Percentiles rank a stretch among this genome's conserved stretches.
Conservation (phyloP, 2,113 vertebrate species). For the Alectura lathami region DNA sequence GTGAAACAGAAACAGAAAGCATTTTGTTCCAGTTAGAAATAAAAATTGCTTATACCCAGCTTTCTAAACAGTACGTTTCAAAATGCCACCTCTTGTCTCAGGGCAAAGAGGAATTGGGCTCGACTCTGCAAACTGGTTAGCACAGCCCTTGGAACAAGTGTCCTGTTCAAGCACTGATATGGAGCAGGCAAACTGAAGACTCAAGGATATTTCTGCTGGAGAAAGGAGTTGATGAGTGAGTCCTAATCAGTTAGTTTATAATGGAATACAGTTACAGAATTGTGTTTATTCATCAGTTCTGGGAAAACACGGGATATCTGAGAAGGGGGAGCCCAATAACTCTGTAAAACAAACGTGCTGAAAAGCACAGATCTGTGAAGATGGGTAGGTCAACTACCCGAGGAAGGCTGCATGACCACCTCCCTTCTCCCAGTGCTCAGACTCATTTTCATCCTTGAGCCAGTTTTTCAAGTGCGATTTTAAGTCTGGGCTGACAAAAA, state of each 20-base stretch:
- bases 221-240: neutral
- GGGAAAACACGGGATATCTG: neutral
- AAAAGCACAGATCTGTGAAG: neutral
- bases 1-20: neutral
- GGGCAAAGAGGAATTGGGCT: neutral
- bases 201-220: neutral
- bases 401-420: neutral
- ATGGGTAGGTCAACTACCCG: neutral
- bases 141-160: neutral
- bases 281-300: neutral
- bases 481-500: neutral
- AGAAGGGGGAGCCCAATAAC: neutral
- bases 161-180: neutral
- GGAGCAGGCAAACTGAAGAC: neutral
- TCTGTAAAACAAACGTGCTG: neutral
- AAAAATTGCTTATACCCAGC: neutral
- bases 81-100: neutral
- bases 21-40: neutral
- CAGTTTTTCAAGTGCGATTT: neutral
- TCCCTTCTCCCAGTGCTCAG: neutral
- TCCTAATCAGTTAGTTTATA: neutral
- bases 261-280: neutral
- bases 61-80: constrained; percentile 1
- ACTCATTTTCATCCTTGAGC: neutral
- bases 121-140: neutral